These are phyloP conservation scores for Cephus spinipes DNA, from an alignment of 2,888 invertebrate genomes.

Conservation along the genomic window DNA sequence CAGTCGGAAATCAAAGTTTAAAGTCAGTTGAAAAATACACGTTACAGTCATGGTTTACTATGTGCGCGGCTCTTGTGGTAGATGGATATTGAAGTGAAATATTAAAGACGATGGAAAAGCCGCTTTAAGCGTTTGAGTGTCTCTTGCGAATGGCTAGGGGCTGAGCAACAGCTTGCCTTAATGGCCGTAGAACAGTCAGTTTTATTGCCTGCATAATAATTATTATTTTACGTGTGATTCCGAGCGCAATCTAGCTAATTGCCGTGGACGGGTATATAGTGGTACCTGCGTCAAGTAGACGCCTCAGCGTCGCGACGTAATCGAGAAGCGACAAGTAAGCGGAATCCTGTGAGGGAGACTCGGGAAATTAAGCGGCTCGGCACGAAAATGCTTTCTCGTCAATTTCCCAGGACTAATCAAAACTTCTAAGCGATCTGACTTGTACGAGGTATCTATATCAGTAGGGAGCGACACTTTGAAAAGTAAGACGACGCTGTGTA, in stretches of 20 bases:
- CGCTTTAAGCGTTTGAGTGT: background rate
- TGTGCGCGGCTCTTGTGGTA: background rate
- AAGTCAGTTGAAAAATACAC: background rate
- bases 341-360: conserved; percentile 42
- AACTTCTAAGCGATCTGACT: conserved; percentile 37
- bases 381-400: conserved; percentile 40
- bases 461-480: conserved; percentile 1
- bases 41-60: background rate
- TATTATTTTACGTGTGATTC: conserved; percentile 45
- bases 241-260: conserved; percentile 49
- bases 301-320: conserved; percentile 16
- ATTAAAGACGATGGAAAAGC: background rate
- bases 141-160: background rate
- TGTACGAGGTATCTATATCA: background rate
- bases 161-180: conserved; percentile 41
- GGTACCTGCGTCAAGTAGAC: background rate
- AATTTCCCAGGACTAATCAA: conserved; percentile 54
- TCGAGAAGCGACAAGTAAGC: conserved; percentile 40
- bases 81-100: background rate
- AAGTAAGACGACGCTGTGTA: conserved; percentile 12
- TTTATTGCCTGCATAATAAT: conserved; percentile 40
- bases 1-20: background rate
- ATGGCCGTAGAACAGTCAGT: conserved; percentile 34
- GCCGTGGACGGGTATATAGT: conserved; percentile 12
- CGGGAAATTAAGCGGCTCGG: conserved; percentile 39